Base-by-base conservation (phyloP, 2,888 invertebrate species). In the Atrina japonica region DNA sequence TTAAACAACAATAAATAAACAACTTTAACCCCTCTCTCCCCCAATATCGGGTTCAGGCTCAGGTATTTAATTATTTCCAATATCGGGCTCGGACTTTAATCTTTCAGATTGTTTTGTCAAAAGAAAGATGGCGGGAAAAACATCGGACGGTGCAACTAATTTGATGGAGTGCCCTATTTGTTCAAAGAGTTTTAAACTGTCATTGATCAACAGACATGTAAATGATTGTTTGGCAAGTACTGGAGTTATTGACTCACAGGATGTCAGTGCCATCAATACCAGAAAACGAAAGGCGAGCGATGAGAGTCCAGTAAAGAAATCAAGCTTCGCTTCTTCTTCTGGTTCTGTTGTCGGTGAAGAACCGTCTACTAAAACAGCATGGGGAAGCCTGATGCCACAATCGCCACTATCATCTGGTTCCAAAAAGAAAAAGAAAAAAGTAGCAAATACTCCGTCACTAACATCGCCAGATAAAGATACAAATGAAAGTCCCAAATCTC, bases 161-260 rank as follows among this genome's bases (percentile, higher is more conserved):
- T 47, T 35, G 30, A 58, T 66, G 14, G 66, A 75, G 30, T 86
- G 86, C 64, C 86, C 86, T 3, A 74, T 85, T 14, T 86, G 86
- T 73, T 66, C 71, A 6, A 74, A 76, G 41, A 47, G 14, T 27
- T 84, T 80, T 64, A 64, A 67, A 25, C 58, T 66, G 5, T 52
- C 65, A 9, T 50, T 70, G 6, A 77, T 83, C 29, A 76, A 77
- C 58, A 59, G 58, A 35, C 83, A 83, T 50, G 82, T 79, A 3
- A 78, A 83, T 41, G 70, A 75, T 3, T 83, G 83, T 59, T 55
- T 83, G 16, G 76, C 75, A 56, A 29, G 3, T 1, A n/a, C 55
- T 2, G 52, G 55, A 9, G 16, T 23, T 45, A 21, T 2, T 16
- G 47, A 40, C n/a, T 25, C 30, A 18, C 35, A 27, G 9, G 7